Evolutionary conservation across 2,797 vertebrate genomes (phyloP).

Genomic region (Bradypodion ventrale): DNA sequence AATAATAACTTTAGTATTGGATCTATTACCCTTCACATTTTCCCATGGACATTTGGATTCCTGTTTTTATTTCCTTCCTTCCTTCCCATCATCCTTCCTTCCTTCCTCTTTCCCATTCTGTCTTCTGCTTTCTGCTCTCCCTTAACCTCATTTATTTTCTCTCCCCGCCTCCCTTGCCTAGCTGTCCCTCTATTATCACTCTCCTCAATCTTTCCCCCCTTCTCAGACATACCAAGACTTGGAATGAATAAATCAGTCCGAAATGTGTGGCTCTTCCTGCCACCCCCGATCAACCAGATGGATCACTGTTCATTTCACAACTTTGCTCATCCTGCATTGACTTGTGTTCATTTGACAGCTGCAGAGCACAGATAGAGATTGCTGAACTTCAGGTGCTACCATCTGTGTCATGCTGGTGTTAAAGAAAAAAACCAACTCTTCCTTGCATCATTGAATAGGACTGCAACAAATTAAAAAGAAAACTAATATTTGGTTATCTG

Average conservation of each 20-base stretch:
- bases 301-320: conserved; percentile 21
- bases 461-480: background rate
- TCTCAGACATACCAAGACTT: background rate
- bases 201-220: conserved; percentile 23
- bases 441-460: background rate
- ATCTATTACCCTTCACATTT: background rate
- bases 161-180: conserved; percentile 19
- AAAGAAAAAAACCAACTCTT: background rate
- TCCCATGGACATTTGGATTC: background rate
- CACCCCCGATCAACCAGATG: conserved; percentile 15
- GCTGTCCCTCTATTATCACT: conserved; percentile 38
- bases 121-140: conserved; percentile 8
- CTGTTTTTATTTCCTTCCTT: background rate
- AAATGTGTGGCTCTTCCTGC: conserved; percentile 5
- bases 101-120: background rate
- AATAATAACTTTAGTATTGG: background rate
- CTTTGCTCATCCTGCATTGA: conserved; percentile 10
- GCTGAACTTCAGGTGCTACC: background rate
- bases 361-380: conserved; percentile 2
- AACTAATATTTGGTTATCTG: background rate
- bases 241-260: conserved; percentile 30
- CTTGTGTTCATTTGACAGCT: conserved; percentile 9
- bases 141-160: conserved; percentile 45
- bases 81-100: conserved; percentile 11
- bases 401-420: background rate